Percentiles rank a stretch among this genome's conserved stretches.
Conservation (phyloP, 2,113 vertebrate species). For the Siphamia tubifer region DNA sequence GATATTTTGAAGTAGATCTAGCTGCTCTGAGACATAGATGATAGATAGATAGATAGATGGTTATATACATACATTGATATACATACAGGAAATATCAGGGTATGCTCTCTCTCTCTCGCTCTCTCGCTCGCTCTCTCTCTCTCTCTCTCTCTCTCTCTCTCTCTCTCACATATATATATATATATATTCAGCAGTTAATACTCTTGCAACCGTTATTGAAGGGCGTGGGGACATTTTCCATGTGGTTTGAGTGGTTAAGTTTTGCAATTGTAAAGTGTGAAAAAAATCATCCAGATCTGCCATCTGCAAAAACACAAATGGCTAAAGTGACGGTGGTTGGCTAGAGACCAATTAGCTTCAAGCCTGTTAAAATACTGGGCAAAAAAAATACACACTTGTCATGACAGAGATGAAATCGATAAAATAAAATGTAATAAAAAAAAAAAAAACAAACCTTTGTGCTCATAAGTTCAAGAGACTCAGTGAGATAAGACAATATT, state of each 20-base stretch:
- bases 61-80: too few relatives aligned
- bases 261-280: constrained; percentile 51
- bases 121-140: not conserved
- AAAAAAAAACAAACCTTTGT: too few relatives aligned
- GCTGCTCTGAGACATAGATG: too few relatives aligned
- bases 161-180: not conserved
- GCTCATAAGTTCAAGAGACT: not conserved
- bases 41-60: too few relatives aligned
- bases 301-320: constrained; percentile 28
- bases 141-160: not conserved
- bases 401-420: constrained; percentile 4
- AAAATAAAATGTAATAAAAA: too few relatives aligned
- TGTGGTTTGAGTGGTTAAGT: constrained; percentile 59
- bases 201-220: constrained; percentile 49
- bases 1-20: too few relatives aligned
- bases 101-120: constrained; percentile 41
- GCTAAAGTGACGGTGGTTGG: constrained; percentile 6
- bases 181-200: constrained; percentile 6
- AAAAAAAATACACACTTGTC: constrained; percentile 4
- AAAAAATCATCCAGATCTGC: constrained; percentile 33
- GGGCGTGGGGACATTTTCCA: constrained; percentile 68
- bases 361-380: constrained; percentile 6
- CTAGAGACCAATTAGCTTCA: constrained; percentile 37
- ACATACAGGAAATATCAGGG: constrained; percentile 67
- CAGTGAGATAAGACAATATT: constrained; percentile 15